Conservation (phyloP, 2,113 vertebrate species). For the Rhynchopsitta pachyrhyncha region DNA sequence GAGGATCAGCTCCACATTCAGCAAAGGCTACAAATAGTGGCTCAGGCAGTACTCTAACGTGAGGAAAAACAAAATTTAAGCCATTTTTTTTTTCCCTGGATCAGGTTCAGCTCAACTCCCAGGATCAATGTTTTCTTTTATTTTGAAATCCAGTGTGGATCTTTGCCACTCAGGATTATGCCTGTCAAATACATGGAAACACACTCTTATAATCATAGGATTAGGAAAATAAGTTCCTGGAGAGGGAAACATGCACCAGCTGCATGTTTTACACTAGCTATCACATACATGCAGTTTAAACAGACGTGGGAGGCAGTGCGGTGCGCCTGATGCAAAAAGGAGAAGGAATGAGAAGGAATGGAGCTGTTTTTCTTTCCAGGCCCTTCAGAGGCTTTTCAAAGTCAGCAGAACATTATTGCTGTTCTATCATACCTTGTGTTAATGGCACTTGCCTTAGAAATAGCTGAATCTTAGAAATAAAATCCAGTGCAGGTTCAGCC, state of each 20-base stretch:
- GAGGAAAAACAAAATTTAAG: neutral
- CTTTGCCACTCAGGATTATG: neutral
- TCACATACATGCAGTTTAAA: neutral
- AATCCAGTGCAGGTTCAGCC: neutral
- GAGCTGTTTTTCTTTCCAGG: neutral
- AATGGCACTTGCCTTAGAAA: neutral
- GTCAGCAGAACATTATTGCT: slow-evolving; percentile 8
- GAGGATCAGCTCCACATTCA: neutral
- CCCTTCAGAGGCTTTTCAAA: neutral
- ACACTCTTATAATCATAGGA: neutral
- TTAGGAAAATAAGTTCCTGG: neutral
- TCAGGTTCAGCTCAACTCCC: neutral
- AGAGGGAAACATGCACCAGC: neutral
- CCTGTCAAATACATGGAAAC: neutral
- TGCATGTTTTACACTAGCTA: neutral
- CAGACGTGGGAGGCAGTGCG: neutral
- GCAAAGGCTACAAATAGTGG: neutral
- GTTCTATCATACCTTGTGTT: neutral
- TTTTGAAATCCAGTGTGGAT: neutral
- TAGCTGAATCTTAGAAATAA: slow-evolving; percentile 11
- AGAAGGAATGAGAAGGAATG: neutral
- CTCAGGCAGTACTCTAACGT: neutral
- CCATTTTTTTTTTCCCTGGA: neutral
- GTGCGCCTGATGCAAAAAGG: neutral
- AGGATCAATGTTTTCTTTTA: neutral